These are phyloP conservation scores for Karalla daura DNA, from an alignment of 2,797 vertebrate species.

Conservation along the genomic window DNA sequence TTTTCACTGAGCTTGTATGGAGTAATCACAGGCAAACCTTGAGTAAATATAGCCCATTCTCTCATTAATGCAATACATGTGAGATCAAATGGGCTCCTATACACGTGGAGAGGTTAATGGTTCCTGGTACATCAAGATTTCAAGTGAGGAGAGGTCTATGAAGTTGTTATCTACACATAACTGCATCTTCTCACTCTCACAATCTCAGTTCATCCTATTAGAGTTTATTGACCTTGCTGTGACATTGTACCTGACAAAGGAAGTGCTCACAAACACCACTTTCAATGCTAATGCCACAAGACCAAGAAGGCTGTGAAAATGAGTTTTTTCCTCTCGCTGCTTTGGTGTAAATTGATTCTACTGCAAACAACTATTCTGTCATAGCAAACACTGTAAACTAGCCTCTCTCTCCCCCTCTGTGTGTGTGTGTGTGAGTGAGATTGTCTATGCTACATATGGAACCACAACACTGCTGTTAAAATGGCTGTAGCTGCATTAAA, in stretches of 20 bases:
- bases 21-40: no score
- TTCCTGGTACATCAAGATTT: conserved; percentile 86
- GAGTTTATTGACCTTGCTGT: conserved; percentile 33
- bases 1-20: no score
- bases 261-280: conserved; percentile 11
- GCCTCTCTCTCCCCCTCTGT: background rate
- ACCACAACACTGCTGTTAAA: background rate
- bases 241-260: conserved; percentile 2
- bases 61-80: background rate
- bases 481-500: background rate
- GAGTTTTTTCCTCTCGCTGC: background rate
- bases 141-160: conserved; percentile 78
- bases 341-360: background rate
- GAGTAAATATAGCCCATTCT: background rate
- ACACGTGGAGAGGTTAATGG: conserved; percentile 15
- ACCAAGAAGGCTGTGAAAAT: conserved; percentile 11
- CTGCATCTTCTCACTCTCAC: conserved; percentile 25
- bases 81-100: background rate
- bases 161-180: conserved; percentile 32
- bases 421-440: no score
- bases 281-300: background rate
- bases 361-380: background rate
- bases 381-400: conserved; percentile 1
- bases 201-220: conserved; percentile 17
- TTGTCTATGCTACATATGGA: background rate